These are phyloP conservation scores for Steinernema hermaphroditum DNA, from an alignment of 2,888 invertebrate species.

Conservation along the genomic window DNA sequence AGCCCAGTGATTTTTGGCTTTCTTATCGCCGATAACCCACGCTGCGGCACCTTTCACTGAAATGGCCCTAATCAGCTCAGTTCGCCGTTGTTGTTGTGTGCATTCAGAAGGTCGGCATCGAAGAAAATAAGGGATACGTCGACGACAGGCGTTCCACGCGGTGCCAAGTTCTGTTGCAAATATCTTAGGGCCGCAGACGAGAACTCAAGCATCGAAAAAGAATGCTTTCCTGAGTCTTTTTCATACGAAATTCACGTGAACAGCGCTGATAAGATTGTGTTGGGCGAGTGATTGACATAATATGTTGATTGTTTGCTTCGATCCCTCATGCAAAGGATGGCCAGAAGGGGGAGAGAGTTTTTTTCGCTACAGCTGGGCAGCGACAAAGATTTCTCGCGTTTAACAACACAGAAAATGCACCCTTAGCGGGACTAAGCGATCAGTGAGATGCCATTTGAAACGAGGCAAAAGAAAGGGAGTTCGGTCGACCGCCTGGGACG, in stretches of 20 bases:
- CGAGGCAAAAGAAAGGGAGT: no score
- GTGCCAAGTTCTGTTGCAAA: background rate
- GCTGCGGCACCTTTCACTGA: background rate
- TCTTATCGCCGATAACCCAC: background rate
- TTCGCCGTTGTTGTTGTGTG: background rate
- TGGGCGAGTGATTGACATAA: background rate
- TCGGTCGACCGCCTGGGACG: no score
- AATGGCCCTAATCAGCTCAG: background rate
- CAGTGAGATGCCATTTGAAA: no score
- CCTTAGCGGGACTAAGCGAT: no score
- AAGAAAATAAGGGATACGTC: background rate
- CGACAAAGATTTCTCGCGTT: no score
- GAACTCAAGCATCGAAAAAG: background rate
- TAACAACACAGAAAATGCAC: no score
- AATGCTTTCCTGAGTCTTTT: background rate
- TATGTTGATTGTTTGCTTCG: background rate
- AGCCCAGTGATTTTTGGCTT: background rate
- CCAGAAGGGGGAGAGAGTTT: background rate
- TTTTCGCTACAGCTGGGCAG: background rate
- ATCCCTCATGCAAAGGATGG: background rate
- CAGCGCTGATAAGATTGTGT: slow-evolving; percentile 3
- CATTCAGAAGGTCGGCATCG: background rate
- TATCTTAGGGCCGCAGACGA: background rate
- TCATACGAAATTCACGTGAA: background rate
- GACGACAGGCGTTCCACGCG: background rate